phyloP scores from a whole-genome alignment of 2,113 vertebrate genomes.

The Microcebus jonahi region DNA sequence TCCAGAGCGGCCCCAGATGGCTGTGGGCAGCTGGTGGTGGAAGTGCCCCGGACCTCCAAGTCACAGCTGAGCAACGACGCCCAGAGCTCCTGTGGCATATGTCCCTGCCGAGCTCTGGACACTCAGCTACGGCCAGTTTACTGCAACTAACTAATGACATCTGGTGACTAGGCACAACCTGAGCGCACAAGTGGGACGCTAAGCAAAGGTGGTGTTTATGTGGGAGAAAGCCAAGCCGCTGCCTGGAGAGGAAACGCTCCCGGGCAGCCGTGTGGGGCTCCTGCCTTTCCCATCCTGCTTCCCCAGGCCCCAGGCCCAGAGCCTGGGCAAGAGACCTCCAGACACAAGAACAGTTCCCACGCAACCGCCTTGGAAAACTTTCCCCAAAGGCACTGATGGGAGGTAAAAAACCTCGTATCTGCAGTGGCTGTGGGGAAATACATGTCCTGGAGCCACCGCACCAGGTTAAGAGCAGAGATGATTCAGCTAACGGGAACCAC shows the following conservation, averaged over 20 bases:
- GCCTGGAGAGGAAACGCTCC: background rate
- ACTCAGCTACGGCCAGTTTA: background rate
- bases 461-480: constrained; percentile 51
- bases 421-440: constrained; percentile 35
- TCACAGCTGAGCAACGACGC: no score
- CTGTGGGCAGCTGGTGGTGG: background rate
- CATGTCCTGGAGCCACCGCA: constrained; percentile 28
- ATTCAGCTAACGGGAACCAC: no score
- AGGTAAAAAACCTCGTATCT: background rate
- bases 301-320: background rate
- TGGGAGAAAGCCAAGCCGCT: background rate
- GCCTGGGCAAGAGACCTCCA: background rate
- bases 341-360: background rate
- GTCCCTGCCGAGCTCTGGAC: background rate
- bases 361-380: background rate
- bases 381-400: background rate
- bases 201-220: background rate
- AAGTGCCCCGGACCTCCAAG: background rate
- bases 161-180: background rate
- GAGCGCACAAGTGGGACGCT: background rate
- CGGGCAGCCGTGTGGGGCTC: background rate
- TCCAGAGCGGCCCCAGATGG: rapidly evolving
- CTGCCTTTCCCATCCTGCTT: no score
- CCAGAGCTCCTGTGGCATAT: background rate
- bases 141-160: background rate